Base-by-base conservation (phyloP, 2,888 invertebrate genomes). In the Pachydiplax longipennis region DNA sequence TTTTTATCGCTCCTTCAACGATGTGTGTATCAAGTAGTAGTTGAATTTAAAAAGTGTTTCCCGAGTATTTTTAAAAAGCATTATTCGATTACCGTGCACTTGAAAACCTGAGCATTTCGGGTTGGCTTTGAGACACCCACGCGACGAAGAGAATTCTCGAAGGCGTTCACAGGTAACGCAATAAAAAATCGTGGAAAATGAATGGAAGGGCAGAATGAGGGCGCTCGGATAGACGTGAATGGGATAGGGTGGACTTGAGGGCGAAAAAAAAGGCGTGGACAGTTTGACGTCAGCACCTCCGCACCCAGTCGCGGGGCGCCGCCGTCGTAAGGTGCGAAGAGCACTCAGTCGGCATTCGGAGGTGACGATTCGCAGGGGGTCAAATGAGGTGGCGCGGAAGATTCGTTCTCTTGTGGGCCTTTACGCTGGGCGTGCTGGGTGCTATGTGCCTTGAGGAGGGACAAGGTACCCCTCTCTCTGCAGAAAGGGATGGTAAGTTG, bases 281-380 rank as follows among this genome's bases (percentile, higher is more conserved):
- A 82, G 82, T 82, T 82, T 82, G 82, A 82, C 82, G 82, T 82
- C 82, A 82, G 48, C 44, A 12, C 15, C n/a, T 48, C 25, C 48
- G 48, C 82, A 53, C 82, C 82, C 82, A 82, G 53, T 82, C 44
- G 82, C 44, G 25, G 53, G 31, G 82, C 48, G 82, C 31, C 53
- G 25, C 82, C 25, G 25, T 53, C 48, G n/a, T n/a, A n/a, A n/a
- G n/a, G n/a, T n/a, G n/a, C n/a, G 40, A 44, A 81, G 40, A 37
- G 40, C 81, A 22, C 40, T 3, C 40, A 10, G 81, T 37, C n/a
- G 31, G 37, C 73, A 18, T 22, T 37, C 40, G 40, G 15, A 40
- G 15, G 40, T 80, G 35, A 13, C 44, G 82, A 53, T 44, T 25
- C 48, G 25, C 44, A 15, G 18, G 12, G 82, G 44, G 53, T 82